phyloP scores from a whole-genome alignment of 1,140 invertebrate species.

The Heliconius eleuchia region DNA sequence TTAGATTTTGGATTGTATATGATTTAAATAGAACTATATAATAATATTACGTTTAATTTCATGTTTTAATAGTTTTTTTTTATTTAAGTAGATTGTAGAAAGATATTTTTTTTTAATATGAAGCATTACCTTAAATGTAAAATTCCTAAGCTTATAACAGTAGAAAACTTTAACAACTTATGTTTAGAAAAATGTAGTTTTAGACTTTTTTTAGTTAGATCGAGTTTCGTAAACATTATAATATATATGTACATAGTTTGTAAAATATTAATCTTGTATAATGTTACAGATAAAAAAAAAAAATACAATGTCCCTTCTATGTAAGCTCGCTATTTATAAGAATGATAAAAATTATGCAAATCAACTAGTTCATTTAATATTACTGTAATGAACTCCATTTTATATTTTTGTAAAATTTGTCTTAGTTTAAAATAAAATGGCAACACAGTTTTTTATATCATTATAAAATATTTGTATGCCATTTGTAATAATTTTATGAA shows the following conservation, averaged over 20 bases:
- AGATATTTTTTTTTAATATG: constrained; percentile 10
- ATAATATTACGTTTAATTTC: constrained; percentile 1
- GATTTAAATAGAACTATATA: neutral
- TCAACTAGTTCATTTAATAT: neutral
- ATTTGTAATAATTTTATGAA: constrained; percentile 17
- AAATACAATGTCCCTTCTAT: neutral
- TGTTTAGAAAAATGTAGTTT: constrained; percentile 10
- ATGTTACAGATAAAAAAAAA: neutral
- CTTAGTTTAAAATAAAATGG: constrained; percentile 29
- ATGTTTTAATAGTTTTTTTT: neutral
- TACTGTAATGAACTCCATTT: neutral
- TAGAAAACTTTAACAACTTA: constrained; percentile 26
- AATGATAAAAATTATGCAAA: neutral
- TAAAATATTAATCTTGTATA: neutral
- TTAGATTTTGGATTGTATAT: neutral
- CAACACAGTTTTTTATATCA: constrained; percentile 53
- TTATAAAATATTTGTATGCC: constrained; percentile 54
- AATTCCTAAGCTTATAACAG: constrained; percentile 20
- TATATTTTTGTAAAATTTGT: neutral
- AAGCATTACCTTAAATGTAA: constrained; percentile 7
- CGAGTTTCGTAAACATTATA: constrained; percentile 2
- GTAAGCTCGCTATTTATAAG: neutral
- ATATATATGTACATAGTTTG: constrained; percentile 8
- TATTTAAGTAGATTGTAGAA: constrained; percentile 9
- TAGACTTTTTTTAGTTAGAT: constrained; percentile 15